Evolutionary conservation across 1,140 invertebrate species (phyloP), one percentile per base, ranked within the genome.

Genomic region (Proales similis): DNA sequence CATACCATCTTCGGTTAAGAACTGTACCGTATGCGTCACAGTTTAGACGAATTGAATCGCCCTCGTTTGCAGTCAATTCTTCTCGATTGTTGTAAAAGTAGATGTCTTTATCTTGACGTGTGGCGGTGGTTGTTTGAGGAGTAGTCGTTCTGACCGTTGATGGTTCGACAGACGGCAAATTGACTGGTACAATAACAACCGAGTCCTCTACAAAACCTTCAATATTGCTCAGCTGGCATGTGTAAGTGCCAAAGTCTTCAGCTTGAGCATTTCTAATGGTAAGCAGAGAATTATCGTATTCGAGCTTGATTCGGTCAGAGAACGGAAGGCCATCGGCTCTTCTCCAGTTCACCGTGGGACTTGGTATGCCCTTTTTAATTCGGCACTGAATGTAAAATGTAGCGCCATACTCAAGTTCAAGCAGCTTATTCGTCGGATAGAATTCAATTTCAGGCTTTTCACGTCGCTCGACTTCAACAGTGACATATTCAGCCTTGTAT

Each of bases 361-460:
- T 24, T 11, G 51, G 51, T 42, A 29, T 42, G 22, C 51, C 51
- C 3, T 22, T 27, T 22, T 30, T 11, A 14, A 57, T 42, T 42
- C 51, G 29, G 20, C 51, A 57, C 20, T 57, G 51, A 42, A 57
- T 42, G 12, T 57, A 57, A 14, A 26, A 11, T 14, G 51, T 57
- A 42, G 17, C 51, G 30, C 38, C 33, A 42, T 42, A 57, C n/a
- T 57, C 36, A 19, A 57, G 14, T 6, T 57, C 51, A 0, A 57
- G 6, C 32, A 29, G 17, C 20, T 57, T 42, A 20, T 42, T n/a
- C 14, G 39, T 39, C 12, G 51, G 51, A 57, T 42, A 42, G 2
- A 57, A n/a, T 36, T 57, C 51, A 24, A 57, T 39, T 42, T 39
- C 36, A 11, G 51, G 51, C 24, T 29, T 9, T 57, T 57, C 51